These are phyloP conservation scores for Hartigia nigra DNA, from an alignment of 2,888 invertebrate genomes.

Conservation along the genomic window DNA sequence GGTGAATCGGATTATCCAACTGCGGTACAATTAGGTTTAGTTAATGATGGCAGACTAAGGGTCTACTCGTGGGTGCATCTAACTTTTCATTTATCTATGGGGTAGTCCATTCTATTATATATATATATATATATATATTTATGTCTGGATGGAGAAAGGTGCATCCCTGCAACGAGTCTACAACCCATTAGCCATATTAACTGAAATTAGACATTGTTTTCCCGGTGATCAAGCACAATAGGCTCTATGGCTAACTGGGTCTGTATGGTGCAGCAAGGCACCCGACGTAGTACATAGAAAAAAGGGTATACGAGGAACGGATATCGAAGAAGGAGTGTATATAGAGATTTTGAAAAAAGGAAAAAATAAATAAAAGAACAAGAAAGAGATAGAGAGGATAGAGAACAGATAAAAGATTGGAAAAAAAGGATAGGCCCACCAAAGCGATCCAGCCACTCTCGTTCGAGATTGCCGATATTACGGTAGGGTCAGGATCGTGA, in stretches of 20 bases:
- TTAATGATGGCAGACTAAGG: neutral
- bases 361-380: too few species aligned
- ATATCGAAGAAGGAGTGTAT: constrained; percentile 22
- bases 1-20: neutral
- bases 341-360: too few species aligned
- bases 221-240: constrained; percentile 20
- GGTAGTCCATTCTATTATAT: neutral
- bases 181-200: constrained; percentile 52
- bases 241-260: constrained; percentile 25
- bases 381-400: neutral
- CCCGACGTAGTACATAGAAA: constrained; percentile 23
- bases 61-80: neutral
- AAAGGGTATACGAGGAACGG: constrained; percentile 32
- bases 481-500: constrained; percentile 61
- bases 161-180: neutral
- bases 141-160: constrained; percentile 4
- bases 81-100: neutral
- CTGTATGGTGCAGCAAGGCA: constrained; percentile 8
- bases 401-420: constrained; percentile 7
- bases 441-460: constrained; percentile 34
- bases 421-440: constrained; percentile 23
- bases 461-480: constrained; percentile 59
- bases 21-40: neutral
- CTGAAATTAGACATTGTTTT: constrained; percentile 59
- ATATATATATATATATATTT: neutral